These are phyloP conservation scores for Spermophilus dauricus DNA, from an alignment of 2,113 vertebrate genomes.

Conservation along the genomic window DNA sequence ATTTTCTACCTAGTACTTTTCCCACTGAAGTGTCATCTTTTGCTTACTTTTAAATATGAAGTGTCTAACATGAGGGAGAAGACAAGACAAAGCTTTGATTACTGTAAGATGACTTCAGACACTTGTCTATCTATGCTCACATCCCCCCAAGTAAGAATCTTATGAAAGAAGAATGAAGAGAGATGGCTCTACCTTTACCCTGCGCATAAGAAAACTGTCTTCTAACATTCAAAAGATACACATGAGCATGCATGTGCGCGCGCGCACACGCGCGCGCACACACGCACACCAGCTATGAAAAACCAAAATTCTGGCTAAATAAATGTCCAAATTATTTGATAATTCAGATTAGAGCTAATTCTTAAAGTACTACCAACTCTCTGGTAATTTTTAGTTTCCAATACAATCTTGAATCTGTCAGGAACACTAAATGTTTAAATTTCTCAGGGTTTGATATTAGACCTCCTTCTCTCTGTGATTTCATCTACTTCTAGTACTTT, in stretches of 20 bases:
- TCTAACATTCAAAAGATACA: neutral
- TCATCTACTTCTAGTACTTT: neutral
- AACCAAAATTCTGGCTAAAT: neutral
- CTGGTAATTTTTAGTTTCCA: neutral
- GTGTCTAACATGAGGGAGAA: neutral
- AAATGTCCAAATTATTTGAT: neutral
- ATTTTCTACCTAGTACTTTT: slow-evolving; percentile 8
- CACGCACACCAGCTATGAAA: neutral
- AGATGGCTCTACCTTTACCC: neutral
- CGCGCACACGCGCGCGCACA: fast-evolving
- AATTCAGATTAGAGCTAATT: neutral
- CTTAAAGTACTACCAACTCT: neutral
- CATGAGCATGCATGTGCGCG: fast-evolving
- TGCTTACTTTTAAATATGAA: slow-evolving; percentile 24
- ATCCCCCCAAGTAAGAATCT: neutral
- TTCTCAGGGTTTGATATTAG: neutral
- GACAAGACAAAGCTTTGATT: neutral
- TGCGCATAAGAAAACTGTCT: neutral
- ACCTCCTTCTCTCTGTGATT: neutral
- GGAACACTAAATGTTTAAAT: neutral
- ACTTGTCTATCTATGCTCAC: neutral
- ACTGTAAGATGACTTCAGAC: neutral
- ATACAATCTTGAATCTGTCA: neutral
- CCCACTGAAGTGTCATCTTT: neutral
- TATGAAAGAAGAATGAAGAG: neutral